Base-by-base conservation (phyloP, 1,140 invertebrate genomes). In the Wasmannia auropunctata region DNA sequence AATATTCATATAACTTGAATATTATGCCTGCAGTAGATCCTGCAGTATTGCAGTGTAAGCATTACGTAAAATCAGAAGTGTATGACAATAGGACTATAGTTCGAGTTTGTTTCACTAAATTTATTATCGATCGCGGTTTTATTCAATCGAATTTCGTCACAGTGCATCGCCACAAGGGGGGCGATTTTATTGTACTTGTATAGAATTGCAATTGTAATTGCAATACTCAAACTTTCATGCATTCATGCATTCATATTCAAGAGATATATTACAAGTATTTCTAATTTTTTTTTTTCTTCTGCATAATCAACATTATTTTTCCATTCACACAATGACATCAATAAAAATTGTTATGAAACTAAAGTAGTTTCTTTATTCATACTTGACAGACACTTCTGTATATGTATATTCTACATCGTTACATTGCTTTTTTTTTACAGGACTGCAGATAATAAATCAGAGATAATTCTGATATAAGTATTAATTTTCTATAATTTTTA, bases 291-390 rank as follows among this genome's bases (percentile, higher is more conserved):
- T 49, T 65, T 67, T 70, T 62, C 34, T 91, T 74, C n/a, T 72
- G 56, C 81, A 76, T 88, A 70, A 86, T 90, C 84, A 86, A 89
- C 89, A 89, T 92, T 90, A 90, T 91, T 91, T 91, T 90, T 90
- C 6, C 90, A 92, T 88, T 88, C 84, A 58, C 43, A 86, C 81
- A 89, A 89, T 87, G 87, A 93, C 80, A 85, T 88, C 83, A 93
- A 94, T 94, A 93, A 94, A 94, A 88, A 86, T 90, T 93, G 81
- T 93, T 92, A 92, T 81, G 76, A 91, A 89, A 91, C 88, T 89
- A 86, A 87, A 90, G 60, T 86, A 25, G 46, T 84, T 77, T 25
- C 79, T 84, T 83, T 88, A 89, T 88, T 87, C 67, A 22, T 83
- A 77, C 60, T 80, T 16, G 76, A 37, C 56, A 58, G 34, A 85